Evolutionary conservation across 2,113 vertebrate genomes (phyloP), one percentile per base, ranked within the genome.

Genomic region (Amblyopsis rosae): DNA sequence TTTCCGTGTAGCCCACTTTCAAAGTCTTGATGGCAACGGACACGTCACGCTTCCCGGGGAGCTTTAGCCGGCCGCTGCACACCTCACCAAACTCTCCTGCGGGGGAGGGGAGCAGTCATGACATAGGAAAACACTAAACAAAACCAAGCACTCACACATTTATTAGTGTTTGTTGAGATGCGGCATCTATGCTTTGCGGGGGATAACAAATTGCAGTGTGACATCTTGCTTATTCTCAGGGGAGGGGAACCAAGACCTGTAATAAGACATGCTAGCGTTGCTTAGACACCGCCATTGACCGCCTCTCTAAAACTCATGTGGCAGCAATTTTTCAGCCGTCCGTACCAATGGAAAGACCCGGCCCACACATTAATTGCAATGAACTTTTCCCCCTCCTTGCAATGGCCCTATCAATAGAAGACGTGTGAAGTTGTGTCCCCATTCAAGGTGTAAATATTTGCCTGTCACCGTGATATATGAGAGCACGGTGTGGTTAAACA

Each of bases 31-130:
- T 98, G 72, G 98, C 98, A 1, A 98, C 98, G 0, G 96, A 93
- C 77, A 94, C 90, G 1, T 99, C 98, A 73, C 96, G 93, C 73
- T 98, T 99, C 26, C 97, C 98, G 3, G 97, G 97, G 80, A 99
- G 95, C 80, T 98, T 99, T 53, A 99, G 85, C 16, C 97, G 95
- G 0, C 98, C 98, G 63, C 96, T 98, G 90, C 98, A 99, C 61
- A 99, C 96, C 90, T 99, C 98, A 78, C 97, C 98, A 73, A 99
- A 99, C 88, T 99, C 97, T 90, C 97, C 98, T 99, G 90, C 61
- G 86, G 84, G 59, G 64, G 68, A 75, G 15, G 55, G 59, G 72
- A 64, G 15, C 61, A 33, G 62, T 66, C 45, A 41, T 79, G 70
- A 82, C 62, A 78, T 61, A 57, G 59, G 48, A 32, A 63, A 58